Evolutionary conservation across 2,797 vertebrate genomes (phyloP).

Genomic region (Tapera naevia): DNA sequence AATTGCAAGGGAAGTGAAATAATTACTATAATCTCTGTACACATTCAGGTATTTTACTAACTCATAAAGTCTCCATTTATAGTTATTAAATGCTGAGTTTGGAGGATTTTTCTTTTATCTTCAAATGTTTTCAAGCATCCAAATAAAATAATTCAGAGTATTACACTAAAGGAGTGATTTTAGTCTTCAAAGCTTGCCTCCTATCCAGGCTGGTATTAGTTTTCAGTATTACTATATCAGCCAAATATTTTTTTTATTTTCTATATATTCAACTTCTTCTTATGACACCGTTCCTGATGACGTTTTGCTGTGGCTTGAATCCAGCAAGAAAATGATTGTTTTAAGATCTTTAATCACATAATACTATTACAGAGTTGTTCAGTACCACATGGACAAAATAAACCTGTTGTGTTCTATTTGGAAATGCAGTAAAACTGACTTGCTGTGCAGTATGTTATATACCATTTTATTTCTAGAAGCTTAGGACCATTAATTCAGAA

Average conservation of each 20-base stretch:
- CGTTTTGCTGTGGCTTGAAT: slow-evolving; percentile 54
- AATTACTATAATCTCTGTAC: neutral
- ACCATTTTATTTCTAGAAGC: slow-evolving; percentile 50
- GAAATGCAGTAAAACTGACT: slow-evolving; percentile 60
- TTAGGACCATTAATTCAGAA: slow-evolving; percentile 34
- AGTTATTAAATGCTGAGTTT: slow-evolving; percentile 25
- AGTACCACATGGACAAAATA: slow-evolving; percentile 66
- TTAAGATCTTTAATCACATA: slow-evolving; percentile 67
- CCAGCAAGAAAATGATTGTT: slow-evolving; percentile 66
- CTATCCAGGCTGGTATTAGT: slow-evolving; percentile 52
- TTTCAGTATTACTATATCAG: slow-evolving; percentile 43
- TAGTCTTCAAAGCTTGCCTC: slow-evolving; percentile 37
- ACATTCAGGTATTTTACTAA: neutral
- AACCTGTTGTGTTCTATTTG: slow-evolving; percentile 60
- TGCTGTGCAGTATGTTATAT: slow-evolving; percentile 55
- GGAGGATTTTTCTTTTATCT: neutral
- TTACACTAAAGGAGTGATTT: slow-evolving; percentile 9
- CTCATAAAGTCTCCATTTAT: slow-evolving; percentile 1
- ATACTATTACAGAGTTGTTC: slow-evolving; percentile 54
- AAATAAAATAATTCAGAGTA: neutral
- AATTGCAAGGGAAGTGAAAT: neutral
- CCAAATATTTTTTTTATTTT: slow-evolving; percentile 67
- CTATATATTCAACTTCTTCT: slow-evolving; percentile 34
- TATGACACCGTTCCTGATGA: slow-evolving; percentile 56
- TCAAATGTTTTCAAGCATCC: slow-evolving; percentile 21